Evolutionary conservation across 2,888 invertebrate species (phyloP).

Genomic region (Punctoribates punctum): DNA sequence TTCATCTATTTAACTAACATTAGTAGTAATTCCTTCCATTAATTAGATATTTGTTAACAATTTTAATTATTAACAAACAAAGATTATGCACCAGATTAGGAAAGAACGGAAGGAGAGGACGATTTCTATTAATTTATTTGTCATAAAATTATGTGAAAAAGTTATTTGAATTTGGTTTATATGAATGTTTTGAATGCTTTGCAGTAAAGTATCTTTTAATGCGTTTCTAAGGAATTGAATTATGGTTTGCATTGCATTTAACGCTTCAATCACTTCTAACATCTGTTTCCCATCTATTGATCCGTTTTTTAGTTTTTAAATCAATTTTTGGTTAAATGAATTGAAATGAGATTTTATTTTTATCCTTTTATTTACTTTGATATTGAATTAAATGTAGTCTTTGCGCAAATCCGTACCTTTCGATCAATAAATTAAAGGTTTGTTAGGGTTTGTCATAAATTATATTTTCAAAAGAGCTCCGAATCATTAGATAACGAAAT

Average conservation of each 20-base stretch:
- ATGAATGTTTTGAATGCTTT: neutral
- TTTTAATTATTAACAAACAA: no score
- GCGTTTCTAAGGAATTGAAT: neutral
- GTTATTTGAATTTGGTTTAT: no score
- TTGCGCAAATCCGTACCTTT: neutral
- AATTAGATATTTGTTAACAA: no score
- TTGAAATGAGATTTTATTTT: neutral
- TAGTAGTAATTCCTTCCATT: no score
- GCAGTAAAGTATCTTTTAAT: constrained; percentile 1
- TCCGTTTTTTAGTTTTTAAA: constrained; percentile 1
- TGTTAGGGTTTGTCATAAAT: neutral
- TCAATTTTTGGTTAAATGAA: neutral
- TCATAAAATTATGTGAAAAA: no score
- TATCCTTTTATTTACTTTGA: neutral
- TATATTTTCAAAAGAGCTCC: neutral
- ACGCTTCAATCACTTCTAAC: no score
- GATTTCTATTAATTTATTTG: no score
- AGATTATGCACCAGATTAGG: no score
- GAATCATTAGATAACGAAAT: neutral
- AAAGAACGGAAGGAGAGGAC: no score
- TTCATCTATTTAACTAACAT: no score
- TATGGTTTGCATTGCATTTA: no score
- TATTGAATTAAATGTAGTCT: neutral
- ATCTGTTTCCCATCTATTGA: neutral
- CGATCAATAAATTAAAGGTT: constrained; percentile 16